Conservation (phyloP, 2,113 vertebrate genomes). For the Paraplagusia blochii region DNA sequence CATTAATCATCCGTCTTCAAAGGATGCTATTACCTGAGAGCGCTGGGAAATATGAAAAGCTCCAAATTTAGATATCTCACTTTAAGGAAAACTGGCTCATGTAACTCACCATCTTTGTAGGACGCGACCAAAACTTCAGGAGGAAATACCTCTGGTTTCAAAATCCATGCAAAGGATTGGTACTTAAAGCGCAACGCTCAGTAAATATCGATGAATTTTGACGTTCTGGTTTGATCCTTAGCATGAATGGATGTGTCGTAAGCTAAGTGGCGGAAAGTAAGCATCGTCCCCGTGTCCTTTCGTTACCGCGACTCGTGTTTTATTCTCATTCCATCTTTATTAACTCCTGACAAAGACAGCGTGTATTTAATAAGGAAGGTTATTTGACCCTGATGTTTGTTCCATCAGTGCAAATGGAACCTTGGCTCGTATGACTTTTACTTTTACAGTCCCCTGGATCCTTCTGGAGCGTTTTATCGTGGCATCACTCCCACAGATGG, state of each 20-base stretch:
- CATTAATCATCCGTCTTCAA: constrained; percentile 38
- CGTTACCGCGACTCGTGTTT: constrained; percentile 11
- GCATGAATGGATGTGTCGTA: constrained; percentile 12
- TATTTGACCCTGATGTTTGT: constrained; percentile 57
- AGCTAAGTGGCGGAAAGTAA: constrained; percentile 13
- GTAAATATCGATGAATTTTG: not conserved
- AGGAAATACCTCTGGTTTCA: too few relatives aligned
- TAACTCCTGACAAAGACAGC: constrained; percentile 34
- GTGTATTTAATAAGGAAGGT: constrained; percentile 59
- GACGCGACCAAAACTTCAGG: too few relatives aligned
- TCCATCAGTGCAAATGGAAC: constrained; percentile 51
- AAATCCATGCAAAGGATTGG: too few relatives aligned
- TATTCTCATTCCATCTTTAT: constrained; percentile 41
- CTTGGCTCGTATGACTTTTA: constrained; percentile 43
- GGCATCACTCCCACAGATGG: constrained; percentile 26
- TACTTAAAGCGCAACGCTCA: too few relatives aligned
- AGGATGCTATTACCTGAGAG: constrained; percentile 39
- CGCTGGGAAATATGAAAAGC: constrained; percentile 27
- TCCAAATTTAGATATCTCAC: constrained; percentile 29
- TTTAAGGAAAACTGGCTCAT: constrained; percentile 11
- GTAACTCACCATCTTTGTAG: too few relatives aligned
- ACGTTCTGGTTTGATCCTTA: constrained; percentile 11
- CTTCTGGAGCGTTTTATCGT: constrained; percentile 28
- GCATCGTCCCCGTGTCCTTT: constrained; percentile 27
- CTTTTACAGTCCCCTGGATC: constrained; percentile 35